Conservation (phyloP, 2,797 vertebrate genomes). For the Chrysocyon brachyurus region DNA sequence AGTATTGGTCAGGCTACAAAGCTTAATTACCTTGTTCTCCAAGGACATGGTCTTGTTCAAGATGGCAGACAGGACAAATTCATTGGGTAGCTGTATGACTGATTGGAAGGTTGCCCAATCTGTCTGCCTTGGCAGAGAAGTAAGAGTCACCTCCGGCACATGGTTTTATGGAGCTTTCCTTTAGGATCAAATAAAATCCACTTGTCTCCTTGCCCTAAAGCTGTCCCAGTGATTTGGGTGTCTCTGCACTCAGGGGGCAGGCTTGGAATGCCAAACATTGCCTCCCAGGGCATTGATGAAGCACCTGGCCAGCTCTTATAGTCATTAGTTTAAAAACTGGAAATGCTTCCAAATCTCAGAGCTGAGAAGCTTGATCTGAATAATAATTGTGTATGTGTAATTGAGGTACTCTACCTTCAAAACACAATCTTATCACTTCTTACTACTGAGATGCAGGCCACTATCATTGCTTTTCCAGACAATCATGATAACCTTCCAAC, state of each 20-base stretch:
- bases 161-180: neutral
- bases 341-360: constrained; percentile 31
- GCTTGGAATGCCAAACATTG: neutral
- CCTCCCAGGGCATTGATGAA: neutral
- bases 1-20: neutral
- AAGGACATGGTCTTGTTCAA: neutral
- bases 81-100: neutral
- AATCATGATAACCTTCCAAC: neutral
- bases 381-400: neutral
- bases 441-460: neutral
- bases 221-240: neutral
- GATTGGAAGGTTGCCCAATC: neutral
- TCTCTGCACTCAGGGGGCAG: neutral
- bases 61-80: neutral
- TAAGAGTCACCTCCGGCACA: neutral
- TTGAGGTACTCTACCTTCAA: neutral
- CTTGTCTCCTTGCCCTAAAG: neutral
- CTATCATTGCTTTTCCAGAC: neutral
- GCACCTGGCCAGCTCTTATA: neutral
- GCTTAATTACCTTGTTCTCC: neutral
- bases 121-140: neutral
- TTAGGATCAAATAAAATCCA: neutral
- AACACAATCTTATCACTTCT: neutral
- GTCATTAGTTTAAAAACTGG: neutral
- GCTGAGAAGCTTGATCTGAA: neutral